Conservation (phyloP, 2,113 vertebrate species). For the Fulica atra region DNA sequence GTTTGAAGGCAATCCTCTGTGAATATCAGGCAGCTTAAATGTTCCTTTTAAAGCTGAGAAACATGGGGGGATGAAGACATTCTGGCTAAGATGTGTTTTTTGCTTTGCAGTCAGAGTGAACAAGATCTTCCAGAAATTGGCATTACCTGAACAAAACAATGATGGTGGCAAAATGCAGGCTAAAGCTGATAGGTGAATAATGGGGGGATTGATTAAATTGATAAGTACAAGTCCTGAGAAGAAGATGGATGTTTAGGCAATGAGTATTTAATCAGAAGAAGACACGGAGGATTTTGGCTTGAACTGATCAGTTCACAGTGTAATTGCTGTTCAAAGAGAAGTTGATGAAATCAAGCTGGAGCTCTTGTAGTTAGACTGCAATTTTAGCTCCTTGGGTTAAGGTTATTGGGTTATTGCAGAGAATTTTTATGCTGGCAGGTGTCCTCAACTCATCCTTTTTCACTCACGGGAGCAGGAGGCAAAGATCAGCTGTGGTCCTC, state of each 20-base stretch:
- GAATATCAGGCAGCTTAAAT: constrained; percentile 15
- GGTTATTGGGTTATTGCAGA: constrained; percentile 33
- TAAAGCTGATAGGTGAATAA: constrained; percentile 16
- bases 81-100: background rate
- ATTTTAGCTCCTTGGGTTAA: constrained; percentile 6
- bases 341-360: constrained; percentile 21
- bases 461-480: background rate
- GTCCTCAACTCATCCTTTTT: background rate
- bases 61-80: background rate
- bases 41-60: background rate
- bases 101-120: background rate
- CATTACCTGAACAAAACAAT: background rate
- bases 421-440: background rate
- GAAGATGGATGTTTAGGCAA: background rate
- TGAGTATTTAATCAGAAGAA: constrained; percentile 24
- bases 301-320: constrained; percentile 18
- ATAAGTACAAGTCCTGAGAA: background rate
- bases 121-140: background rate
- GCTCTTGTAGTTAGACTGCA: background rate
- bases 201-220: constrained; percentile 13
- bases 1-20: constrained; percentile 23
- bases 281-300: background rate
- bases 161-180: background rate
- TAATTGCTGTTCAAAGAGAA: constrained; percentile 17
- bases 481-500: background rate